phyloP scores from a whole-genome alignment of 2,888 invertebrate species.

The Drosophila nigricruria region DNA sequence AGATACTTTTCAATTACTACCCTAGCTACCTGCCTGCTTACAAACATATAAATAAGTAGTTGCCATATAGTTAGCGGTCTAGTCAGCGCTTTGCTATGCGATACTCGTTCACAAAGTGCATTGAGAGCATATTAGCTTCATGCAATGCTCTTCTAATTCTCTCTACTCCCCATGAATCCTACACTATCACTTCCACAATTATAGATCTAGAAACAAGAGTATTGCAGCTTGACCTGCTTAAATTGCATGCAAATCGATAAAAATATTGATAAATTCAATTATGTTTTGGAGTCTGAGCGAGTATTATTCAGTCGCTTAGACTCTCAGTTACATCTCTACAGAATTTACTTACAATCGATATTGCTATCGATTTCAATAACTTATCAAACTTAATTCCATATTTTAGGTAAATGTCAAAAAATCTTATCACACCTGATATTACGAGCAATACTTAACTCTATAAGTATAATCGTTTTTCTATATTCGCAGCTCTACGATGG shows the following conservation, averaged over 20 bases:
- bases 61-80: too few relatives aligned
- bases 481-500: neutral
- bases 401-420: neutral
- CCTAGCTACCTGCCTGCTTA: neutral
- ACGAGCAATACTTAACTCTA: neutral
- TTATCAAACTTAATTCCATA: neutral
- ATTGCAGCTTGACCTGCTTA: neutral
- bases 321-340: too few relatives aligned
- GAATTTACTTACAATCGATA: too few relatives aligned
- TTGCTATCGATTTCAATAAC: neutral
- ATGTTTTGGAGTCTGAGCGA: neutral
- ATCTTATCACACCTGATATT: neutral
- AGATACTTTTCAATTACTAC: slow-evolving; percentile 17
- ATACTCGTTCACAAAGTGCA: neutral
- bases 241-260: neutral
- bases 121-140: neutral
- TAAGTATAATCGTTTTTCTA: neutral
- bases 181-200: too few relatives aligned
- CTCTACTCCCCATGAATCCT: neutral
- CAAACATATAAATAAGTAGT: neutral
- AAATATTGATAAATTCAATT: neutral
- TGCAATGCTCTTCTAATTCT: neutral
- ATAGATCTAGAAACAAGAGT: neutral
- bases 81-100: slow-evolving; percentile 3
- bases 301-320: too few relatives aligned